Evolutionary conservation across 2,888 invertebrate species (phyloP).

Genomic region (Cryptosula pallasiana): DNA sequence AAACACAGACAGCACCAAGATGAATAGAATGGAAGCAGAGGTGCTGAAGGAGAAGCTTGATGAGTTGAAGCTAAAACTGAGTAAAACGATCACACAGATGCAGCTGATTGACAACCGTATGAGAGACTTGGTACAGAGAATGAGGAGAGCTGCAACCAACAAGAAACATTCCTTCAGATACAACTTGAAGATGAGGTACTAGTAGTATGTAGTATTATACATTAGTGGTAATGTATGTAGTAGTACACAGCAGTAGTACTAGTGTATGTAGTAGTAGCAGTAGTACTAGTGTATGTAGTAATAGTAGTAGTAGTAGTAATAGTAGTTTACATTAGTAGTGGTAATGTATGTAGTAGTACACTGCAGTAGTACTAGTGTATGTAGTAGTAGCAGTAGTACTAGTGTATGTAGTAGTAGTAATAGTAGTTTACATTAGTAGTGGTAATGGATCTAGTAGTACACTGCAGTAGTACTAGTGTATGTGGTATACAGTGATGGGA

Average conservation of each 20-base stretch:
- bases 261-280: not conserved
- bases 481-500: not conserved
- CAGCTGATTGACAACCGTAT: slow-evolving; percentile 13
- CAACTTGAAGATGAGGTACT: slow-evolving; percentile 14
- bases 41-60: slow-evolving; percentile 7
- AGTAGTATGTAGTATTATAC: too few relatives aligned
- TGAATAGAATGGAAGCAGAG: slow-evolving; percentile 15
- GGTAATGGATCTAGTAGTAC: not conserved
- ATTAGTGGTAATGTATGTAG: not conserved
- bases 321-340: not conserved
- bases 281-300: not conserved
- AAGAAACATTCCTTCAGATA: slow-evolving; percentile 18
- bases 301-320: not conserved
- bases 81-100: slow-evolving; percentile 10
- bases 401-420: not conserved
- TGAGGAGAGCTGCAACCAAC: slow-evolving; percentile 19
- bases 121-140: slow-evolving; percentile 12
- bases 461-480: not conserved
- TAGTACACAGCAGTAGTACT: not conserved
- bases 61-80: not conserved
- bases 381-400: not conserved
- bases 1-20: too few relatives aligned
- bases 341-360: not conserved
- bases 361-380: not conserved
- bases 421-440: not conserved